Evolutionary conservation across 1,140 invertebrate species (phyloP).

Genomic region (Drosophila leontia): DNA sequence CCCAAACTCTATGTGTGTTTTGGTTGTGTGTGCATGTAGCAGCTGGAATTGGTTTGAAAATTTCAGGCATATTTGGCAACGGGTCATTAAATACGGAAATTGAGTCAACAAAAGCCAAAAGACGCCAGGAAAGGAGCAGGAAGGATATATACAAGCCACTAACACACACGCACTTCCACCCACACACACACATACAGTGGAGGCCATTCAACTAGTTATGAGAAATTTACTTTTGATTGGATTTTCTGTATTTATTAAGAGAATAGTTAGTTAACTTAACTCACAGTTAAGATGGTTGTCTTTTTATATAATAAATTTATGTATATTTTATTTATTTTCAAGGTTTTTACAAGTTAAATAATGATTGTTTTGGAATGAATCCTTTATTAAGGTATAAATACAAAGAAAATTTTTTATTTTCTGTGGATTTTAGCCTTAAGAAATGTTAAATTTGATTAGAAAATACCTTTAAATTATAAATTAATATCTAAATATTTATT

Average conservation of each 20-base stretch:
- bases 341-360: not conserved
- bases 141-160: slow-evolving; percentile 68
- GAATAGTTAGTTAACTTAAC: not conserved
- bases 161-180: slow-evolving; percentile 52
- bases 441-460: not conserved
- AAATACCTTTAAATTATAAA: not conserved
- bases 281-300: not conserved
- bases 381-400: not conserved
- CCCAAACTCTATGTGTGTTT: slow-evolving; percentile 1
- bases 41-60: slow-evolving; percentile 65
- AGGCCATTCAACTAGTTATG: slow-evolving; percentile 5
- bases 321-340: not conserved
- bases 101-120: slow-evolving; percentile 84
- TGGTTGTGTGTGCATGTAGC: slow-evolving; percentile 9
- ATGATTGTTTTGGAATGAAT: not conserved
- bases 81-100: slow-evolving; percentile 84
- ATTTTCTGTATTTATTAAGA: not conserved
- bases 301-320: not conserved
- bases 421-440: not conserved
- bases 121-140: slow-evolving; percentile 60
- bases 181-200: slow-evolving; percentile 5
- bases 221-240: not conserved
- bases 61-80: slow-evolving; percentile 78
- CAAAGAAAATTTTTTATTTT: not conserved
- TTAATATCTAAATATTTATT: too few relatives aligned